Conservation (phyloP, 30 jellyfish, hydroid and myxozoan genomes). For the Turritopsis dohrnii region DNA sequence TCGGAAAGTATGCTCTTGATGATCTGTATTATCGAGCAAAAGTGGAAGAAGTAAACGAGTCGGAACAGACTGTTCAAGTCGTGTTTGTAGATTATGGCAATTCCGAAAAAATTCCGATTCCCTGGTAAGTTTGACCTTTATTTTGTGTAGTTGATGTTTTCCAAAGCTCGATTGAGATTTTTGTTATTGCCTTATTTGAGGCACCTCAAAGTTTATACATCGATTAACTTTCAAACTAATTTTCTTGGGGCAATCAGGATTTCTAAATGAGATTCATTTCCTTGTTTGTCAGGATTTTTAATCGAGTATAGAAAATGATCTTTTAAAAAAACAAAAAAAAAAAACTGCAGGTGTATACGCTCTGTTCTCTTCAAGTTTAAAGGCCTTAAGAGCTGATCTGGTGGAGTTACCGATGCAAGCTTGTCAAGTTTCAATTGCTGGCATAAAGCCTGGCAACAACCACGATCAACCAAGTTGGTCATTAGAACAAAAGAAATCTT, state of each 20-base stretch:
- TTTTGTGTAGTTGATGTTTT: too few relatives aligned
- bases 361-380: conserved; percentile 16
- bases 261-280: too few relatives aligned
- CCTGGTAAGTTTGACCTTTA: conserved; percentile 45
- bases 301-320: too few relatives aligned
- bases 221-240: too few relatives aligned
- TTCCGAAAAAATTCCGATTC: conserved; percentile 44
- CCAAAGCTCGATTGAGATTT: too few relatives aligned
- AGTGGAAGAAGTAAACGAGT: conserved; percentile 9
- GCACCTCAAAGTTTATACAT: too few relatives aligned
- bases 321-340: too few relatives aligned
- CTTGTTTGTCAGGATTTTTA: too few relatives aligned
- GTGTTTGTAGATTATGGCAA: conserved; percentile 71
- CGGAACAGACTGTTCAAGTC: conserved; percentile 33
- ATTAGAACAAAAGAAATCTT: conserved; percentile 36
- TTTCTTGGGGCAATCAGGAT: too few relatives aligned
- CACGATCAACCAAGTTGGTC: conserved; percentile 21
- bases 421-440: conserved; percentile 46
- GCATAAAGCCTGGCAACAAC: conserved; percentile 32
- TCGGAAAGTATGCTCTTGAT: neutral
- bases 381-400: conserved; percentile 32
- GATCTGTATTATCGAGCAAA: conserved; percentile 15
- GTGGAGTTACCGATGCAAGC: conserved; percentile 56
- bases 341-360: too few relatives aligned
- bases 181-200: too few relatives aligned